A percentile compares a stretch with the other conserved stretches of the same genome.
Evolutionary conservation across 2,113 vertebrate genomes (phyloP).

Genomic region (Protobothrops mucrosquamatus): DNA sequence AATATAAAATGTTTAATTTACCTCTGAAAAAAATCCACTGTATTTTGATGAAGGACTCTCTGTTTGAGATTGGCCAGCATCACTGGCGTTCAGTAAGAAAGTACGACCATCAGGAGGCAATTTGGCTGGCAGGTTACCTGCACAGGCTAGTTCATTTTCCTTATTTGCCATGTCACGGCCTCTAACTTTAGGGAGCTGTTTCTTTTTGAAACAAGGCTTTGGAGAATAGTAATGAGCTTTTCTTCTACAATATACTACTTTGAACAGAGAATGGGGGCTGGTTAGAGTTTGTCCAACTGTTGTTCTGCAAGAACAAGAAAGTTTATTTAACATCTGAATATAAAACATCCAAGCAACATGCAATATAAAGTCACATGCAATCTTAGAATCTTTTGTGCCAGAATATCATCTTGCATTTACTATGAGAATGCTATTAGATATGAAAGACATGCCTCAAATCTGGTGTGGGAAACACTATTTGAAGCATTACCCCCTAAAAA

Average conservation of each 20-base stretch:
- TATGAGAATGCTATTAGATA: not conserved
- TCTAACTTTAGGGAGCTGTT: conserved; percentile 68
- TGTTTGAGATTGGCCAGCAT: conserved; percentile 75
- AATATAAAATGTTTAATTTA: conserved; percentile 56
- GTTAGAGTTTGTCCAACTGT: conserved; percentile 73
- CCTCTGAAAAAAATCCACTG: conserved; percentile 88
- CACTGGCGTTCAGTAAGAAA: conserved; percentile 78
- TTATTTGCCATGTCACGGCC: conserved; percentile 85
- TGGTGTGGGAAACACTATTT: not conserved
- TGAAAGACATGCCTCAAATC: not conserved
- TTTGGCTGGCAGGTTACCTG: conserved; percentile 79
- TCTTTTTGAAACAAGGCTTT: conserved; percentile 71
- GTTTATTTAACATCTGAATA: not conserved
- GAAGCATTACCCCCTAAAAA: not conserved
- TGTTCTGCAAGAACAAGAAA: conserved; percentile 54
- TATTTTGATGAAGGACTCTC: conserved; percentile 81
- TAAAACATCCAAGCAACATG: not conserved
- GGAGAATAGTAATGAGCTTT: conserved; percentile 66
- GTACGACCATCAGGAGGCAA: conserved; percentile 70
- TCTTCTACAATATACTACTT: conserved; percentile 69
- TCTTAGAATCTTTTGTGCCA: not conserved
- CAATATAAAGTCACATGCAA: not conserved
- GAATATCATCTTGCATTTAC: conserved; percentile 10
- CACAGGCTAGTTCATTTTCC: conserved; percentile 89
- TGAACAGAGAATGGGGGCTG: conserved; percentile 66